Base-by-base conservation (phyloP, 2,888 invertebrate genomes). In the Tromatobia lineatoria region DNA sequence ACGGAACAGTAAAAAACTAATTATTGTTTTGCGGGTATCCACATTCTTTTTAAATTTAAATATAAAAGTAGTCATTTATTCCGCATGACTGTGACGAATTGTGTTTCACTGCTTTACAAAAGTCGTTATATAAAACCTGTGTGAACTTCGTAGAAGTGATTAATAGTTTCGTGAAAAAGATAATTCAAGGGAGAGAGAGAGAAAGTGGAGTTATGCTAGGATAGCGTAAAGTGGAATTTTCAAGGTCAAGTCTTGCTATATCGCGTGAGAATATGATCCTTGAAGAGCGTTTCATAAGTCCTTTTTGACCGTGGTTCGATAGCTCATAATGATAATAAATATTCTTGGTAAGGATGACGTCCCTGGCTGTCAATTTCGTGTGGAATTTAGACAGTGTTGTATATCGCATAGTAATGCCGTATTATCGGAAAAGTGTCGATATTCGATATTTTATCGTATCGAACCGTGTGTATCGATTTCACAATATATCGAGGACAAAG, bases 321-420 rank as follows among this genome's bases (percentile, higher is more conserved):
- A 29, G 73, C 25, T 29, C 13, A 18, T 18, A 23, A 29, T n/a
- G 45, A 18, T 29, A 4, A 29, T n/a, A 45, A 18, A 8, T 20
- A 18, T 29, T 38, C 38, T 64, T n/a, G 50, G 34, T 61, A 29
- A 38, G 57, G 75, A 81, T 84, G 81, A 84, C 84, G 84, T 59
- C n/a, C 61, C 34, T 50, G 80, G 69, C 74, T 70, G 80, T 74
- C 80, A 84, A 84, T 84, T 78, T 81, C 42, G 50, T 45, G 47
- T 76, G 79, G 75, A 71, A 71, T 71, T 74, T 64, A 18, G 42
- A 66, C 66, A 42, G 45, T 42, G 61, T 20, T 42, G 20, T 59
- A 54, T 45, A 74, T 79, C 25, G 74, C 78, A 64, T 80, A n/a
- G n/a, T n/a, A n/a, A n/a, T n/a, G n/a, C n/a, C n/a, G n/a, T n/a